These are phyloP conservation scores for Drosophila nikananu DNA, from an alignment of 1,140 invertebrate genomes.

Conservation along the genomic window DNA sequence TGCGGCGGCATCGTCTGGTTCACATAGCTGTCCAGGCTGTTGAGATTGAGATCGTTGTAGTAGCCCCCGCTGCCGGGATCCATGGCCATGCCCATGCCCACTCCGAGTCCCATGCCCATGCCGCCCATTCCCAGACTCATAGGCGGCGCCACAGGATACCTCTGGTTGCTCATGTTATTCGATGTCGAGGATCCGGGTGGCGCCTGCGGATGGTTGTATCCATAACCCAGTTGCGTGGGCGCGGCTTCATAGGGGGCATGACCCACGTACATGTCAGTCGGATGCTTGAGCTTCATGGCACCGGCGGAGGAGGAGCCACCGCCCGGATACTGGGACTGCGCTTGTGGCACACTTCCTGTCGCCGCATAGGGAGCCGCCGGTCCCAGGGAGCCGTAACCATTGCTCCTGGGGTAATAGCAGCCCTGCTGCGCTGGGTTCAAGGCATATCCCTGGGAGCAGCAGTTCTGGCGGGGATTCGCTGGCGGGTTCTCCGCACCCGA, in stretches of 20 bases:
- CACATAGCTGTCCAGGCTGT: constrained; percentile 49
- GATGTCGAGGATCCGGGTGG: constrained; percentile 1
- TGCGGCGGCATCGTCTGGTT: constrained; percentile 37
- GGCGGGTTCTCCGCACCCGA: constrained; percentile 21
- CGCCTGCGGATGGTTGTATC: constrained; percentile 38
- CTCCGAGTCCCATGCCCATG: constrained; percentile 49
- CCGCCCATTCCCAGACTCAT: constrained; percentile 30
- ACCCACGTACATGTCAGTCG: constrained; percentile 64
- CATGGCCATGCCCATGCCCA: constrained; percentile 51
- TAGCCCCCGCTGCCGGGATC: constrained; percentile 40
- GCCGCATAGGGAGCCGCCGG: constrained; percentile 13
- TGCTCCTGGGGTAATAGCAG: constrained; percentile 72
- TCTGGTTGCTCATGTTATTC: constrained; percentile 33
- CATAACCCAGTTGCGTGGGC: constrained; percentile 42
- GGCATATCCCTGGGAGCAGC: constrained; percentile 63
- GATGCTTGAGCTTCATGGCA: constrained; percentile 67
- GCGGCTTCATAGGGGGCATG: constrained; percentile 46
- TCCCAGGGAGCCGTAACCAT: constrained; percentile 39
- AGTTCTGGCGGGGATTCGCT: constrained; percentile 59
- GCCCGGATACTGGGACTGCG: constrained; percentile 39
- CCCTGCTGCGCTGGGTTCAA: constrained; percentile 63
- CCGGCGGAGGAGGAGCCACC: constrained; percentile 8
- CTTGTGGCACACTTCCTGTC: constrained; percentile 16
- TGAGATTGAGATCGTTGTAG: constrained; percentile 78
- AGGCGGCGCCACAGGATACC: constrained; percentile 33